Evolutionary conservation across 2,797 vertebrate genomes (phyloP), one percentile per base, ranked within the genome.

Genomic region (Sebastiscus albofasciatus): DNA sequence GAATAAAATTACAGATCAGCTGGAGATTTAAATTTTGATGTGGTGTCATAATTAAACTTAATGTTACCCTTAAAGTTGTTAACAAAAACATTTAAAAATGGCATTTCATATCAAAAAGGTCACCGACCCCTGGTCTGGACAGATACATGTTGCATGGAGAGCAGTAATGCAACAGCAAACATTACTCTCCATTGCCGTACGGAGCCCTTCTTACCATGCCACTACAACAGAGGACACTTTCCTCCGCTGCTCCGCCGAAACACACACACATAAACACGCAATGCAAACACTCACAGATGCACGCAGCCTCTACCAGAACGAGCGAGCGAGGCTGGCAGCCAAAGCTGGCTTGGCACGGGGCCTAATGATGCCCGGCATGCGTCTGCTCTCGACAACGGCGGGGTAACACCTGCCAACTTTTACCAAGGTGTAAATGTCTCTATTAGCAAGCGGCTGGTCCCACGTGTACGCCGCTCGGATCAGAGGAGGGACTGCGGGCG

Each of bases 361-460:
- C 97, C 98, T 98, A 98, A 97, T 95, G 97, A 98, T 97, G 96
- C 97, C 95, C 96, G 96, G 97, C 97, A 97, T 97, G 97, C 96
- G 96, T 97, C 96, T 97, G 97, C 97, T 97, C 96, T 96, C 94
- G 95, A 97, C 95, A 96, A 96, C 97, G 96, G 90, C 94, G 94
- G 97, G 96, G 96, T 96, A 97, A 96, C 97, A 97, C 97, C 96
- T 98, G 98, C 97, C 98, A 98, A 97, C 96, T 98, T 96, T 96
- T 97, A 97, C 97, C 96, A 97, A 98, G 96, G 96, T 98, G 97
- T 97, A 97, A 97, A 98, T 96, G 97, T 99, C 97, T 99, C 97
- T 98, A 98, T 99, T 99, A 99, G 97, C 96, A 29, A 87, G 87
- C 82, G 89, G 54, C 88, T 89, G 86, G 86, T 94, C 93, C 92